These are phyloP conservation scores for Macroramphosus scolopax DNA, from an alignment of 2,797 vertebrate species.

Conservation along the genomic window DNA sequence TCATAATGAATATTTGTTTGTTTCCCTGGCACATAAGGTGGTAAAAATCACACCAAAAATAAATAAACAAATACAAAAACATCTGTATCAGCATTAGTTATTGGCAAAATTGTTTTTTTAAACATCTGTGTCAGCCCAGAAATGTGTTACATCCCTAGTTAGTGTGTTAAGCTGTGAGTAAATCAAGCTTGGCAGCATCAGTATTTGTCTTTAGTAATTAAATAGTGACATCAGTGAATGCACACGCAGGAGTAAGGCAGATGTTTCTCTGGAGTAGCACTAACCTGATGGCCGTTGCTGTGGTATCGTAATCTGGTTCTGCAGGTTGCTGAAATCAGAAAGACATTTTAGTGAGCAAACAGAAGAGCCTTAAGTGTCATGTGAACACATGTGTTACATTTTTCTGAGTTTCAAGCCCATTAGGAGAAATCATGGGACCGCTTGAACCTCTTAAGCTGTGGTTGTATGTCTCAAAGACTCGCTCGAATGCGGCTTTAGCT, in stretches of 20 bases:
- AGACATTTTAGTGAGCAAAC: constrained; percentile 8
- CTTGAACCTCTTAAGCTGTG: constrained; percentile 46
- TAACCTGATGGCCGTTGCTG: constrained; percentile 94
- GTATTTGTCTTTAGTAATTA: neutral
- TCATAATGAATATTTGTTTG: too few relatives aligned
- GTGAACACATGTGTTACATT: constrained; percentile 20
- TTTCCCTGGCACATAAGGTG: too few relatives aligned
- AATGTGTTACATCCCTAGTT: too few relatives aligned
- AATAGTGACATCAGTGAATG: neutral
- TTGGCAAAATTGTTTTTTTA: too few relatives aligned
- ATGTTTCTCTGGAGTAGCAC: constrained; percentile 61
- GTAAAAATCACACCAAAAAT: too few relatives aligned
- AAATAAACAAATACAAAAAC: too few relatives aligned
- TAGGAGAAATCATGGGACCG: constrained; percentile 58
- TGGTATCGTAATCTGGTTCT: constrained; percentile 93
- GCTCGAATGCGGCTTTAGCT: constrained; percentile 30
- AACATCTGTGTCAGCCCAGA: too few relatives aligned
- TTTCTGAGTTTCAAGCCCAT: constrained; percentile 32
- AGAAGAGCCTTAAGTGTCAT: constrained; percentile 26
- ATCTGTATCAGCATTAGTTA: too few relatives aligned
- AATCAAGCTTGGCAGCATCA: too few relatives aligned
- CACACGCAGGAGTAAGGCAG: constrained; percentile 2
- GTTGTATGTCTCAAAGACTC: constrained; percentile 25
- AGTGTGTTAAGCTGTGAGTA: too few relatives aligned
- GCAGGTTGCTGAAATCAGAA: constrained; percentile 74